Evolutionary conservation across 2,888 invertebrate species (phyloP), one percentile per base, ranked within the genome.

Genomic region (Hipparchia sbordonii): DNA sequence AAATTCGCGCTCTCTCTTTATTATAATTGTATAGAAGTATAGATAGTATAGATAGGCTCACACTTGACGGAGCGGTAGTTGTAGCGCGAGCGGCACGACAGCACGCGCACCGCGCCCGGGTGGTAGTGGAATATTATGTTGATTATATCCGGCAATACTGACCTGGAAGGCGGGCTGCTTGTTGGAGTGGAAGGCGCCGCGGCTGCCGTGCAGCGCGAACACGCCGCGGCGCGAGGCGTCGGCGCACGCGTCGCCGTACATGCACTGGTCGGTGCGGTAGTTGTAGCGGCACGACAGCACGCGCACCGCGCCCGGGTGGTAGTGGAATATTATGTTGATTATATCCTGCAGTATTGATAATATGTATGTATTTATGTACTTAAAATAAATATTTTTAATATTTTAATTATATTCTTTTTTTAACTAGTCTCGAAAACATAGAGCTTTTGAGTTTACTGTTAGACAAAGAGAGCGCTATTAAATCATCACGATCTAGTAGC

Each of bases 211-310:
- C 65, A 99, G 86, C 7, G 99, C 95, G 76, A 96, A 95, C n/a
- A 97, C 96, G 1, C 98, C 99, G 51, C 94, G 87, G 69, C 92
- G 87, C 74, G 96, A 95, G 0, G 97, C 97, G 67, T 94, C 95
- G 66, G 95, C 95, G 87, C 99, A 99, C 5, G 97, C 96, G 85
- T 97, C 97, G 90, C 97, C 97, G 85, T 99, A 99, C 97, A 98
- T 98, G 89, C 99, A 99, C 89, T 99, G 99, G 91, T 99, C 99
- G 1, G 98, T 96, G 67, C 99, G 96, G 90, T 97, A 99, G 89
- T 99, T 99, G 91, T 96, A 98, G 75, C 97, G 95, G 85, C 99
- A 99, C 0, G 97, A 95, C 85, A 97, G 96, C 72, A 97, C 94
- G 79, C 95, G 96, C 71, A 99, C 94, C 80, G 97, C 96, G 77